Base-by-base conservation (phyloP, 2,797 vertebrate species). In the Lemur catta region DNA sequence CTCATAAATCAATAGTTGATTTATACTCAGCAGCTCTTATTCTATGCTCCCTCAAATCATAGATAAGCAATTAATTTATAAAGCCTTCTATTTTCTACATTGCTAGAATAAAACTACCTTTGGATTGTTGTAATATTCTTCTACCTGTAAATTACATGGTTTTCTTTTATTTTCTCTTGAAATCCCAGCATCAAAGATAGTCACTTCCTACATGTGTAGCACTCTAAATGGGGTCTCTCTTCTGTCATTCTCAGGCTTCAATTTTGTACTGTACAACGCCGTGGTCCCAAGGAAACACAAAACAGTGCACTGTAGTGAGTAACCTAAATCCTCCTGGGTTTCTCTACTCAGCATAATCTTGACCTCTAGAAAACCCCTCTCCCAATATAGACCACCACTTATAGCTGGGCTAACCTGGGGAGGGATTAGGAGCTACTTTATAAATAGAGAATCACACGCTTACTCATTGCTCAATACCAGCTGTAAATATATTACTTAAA, bases 61-160 rank as follows among this genome's bases (percentile, higher is more conserved):
- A 97, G 90, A 86, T 10, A 67, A 95, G 89, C 94, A 96, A 97
- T 97, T 96, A 95, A 94, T 94, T 94, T 71, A 96, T 10, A 97
- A 96, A 97, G 55, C 43, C 55, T 89, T 85, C 89, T 93, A 96
- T 97, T 97, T 96, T 55, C 63, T 69, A 93, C 75, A 82, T 7
- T 89, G 93, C 69, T 35, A 91, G 59, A 97, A 92, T 35, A 35
- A 90, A 97, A 98, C 72, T 30, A 61, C 76, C 55, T 63, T 65
- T 33, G 18, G 9, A 71, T 96, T 85, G 35, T n/a, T 67, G 6
- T 55, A 92, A 35, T 91, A 97, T 85, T 95, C 94, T 89, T 71
- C 82, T 76, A 81, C 41, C 24, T 18, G 55, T 12, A 96, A 50
- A 61, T 15, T 20, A 6, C 12, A 75, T 18, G 8, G 5, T 5